Evolutionary conservation across 2,113 vertebrate genomes (phyloP).

Genomic region (Otus sunia): DNA sequence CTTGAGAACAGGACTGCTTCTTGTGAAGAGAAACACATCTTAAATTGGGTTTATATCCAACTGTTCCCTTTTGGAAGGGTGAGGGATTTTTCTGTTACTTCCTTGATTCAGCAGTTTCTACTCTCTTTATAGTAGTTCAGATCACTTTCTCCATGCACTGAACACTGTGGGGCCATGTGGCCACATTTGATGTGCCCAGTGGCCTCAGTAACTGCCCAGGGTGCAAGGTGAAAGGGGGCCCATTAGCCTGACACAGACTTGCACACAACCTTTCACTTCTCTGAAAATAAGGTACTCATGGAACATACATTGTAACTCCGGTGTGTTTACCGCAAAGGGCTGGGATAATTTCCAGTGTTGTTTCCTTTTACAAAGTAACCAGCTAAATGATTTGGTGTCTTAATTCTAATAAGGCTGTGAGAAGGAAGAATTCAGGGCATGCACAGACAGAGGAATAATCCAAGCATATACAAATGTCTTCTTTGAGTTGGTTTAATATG

Average conservation of each 20-base stretch:
- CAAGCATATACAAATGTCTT: background rate
- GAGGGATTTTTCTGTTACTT: background rate
- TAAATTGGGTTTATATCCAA: background rate
- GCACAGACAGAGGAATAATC: background rate
- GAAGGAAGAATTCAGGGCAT: background rate
- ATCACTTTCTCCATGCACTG: background rate
- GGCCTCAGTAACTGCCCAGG: background rate
- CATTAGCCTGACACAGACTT: background rate
- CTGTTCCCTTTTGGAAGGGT: background rate
- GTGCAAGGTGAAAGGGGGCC: background rate
- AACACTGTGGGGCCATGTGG: background rate
- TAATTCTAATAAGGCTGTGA: background rate
- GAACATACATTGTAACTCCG: background rate
- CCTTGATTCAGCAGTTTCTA: background rate
- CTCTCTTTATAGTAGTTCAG: background rate
- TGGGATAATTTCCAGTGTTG: background rate
- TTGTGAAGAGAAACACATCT: background rate
- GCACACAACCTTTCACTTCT: background rate
- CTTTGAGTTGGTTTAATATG: background rate
- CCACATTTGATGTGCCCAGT: background rate
- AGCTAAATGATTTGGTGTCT: background rate
- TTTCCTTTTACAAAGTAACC: background rate
- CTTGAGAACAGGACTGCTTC: background rate
- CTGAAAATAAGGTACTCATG: fast-evolving
- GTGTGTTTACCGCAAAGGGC: fast-evolving